Evolutionary conservation across 1,140 invertebrate genomes (phyloP), one percentile per base, ranked within the genome.

Genomic region (Coelopa frigida): DNA sequence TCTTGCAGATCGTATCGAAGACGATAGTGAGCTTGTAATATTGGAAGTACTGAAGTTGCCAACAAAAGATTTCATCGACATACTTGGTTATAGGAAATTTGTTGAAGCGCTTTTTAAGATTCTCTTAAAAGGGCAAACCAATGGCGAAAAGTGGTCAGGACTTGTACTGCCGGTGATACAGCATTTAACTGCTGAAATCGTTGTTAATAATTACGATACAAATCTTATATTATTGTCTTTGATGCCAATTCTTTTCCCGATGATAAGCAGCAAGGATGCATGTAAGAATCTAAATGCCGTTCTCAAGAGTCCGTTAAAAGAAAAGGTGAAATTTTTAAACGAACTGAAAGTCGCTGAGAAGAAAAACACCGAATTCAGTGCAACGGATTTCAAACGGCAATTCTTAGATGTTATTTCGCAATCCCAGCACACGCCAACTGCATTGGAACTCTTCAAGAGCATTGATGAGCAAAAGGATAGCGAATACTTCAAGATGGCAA

Each of bases 1-100:
- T 10, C 58, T 83, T 3, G 49, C 74, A 3, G 76, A 76, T 54
- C 71, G 78, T 35, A 59, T 83, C 1, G 71, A 72, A 26, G 80
- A 82, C 68, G 78, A 81, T 23, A 66, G 72, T 54, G 57, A 70
- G 1, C 52, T 70, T 24, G 75, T 82, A 3, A 73, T 82, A 1
- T 44, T 54, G n/a, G 70, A 73, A 32, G 57, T 76, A 24, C 61
- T 82, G 4, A 57, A 66, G 22, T 57, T 78, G 29, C 43, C 69
- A 5, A 68, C 62, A 22, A 46, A 64, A 3, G 61, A 63, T 31
- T 57, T 78, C 8, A 48, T 68, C 33, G 56, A 73, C 24, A 52
- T 76, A 20, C 38, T 78, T 20, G 59, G 67, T 46, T 56, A 60
- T 20, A 45, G 54, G 4, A 5, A 47, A 4, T 55, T 71, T n/a